Conservation (phyloP, 2,113 vertebrate species). For the Pimephales promelas region DNA sequence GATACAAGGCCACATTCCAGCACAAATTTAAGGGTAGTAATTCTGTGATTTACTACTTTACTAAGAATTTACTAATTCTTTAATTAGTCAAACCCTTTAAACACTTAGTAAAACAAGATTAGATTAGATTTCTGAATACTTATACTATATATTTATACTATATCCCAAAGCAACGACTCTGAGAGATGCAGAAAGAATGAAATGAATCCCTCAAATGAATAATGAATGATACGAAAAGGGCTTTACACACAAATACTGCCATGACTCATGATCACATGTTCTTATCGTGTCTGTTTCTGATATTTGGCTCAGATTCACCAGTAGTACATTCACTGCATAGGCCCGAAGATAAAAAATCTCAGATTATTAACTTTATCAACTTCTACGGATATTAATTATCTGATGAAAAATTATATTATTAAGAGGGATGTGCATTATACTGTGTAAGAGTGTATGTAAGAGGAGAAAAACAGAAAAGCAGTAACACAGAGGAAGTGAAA, state of each 20-base stretch:
- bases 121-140: no score
- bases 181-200: constrained; percentile 63
- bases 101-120: background rate
- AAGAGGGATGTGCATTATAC: background rate
- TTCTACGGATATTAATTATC: background rate
- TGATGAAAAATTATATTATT: background rate
- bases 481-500: background rate
- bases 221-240: constrained; percentile 57
- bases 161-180: constrained; percentile 55
- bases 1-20: background rate
- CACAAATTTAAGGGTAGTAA: background rate
- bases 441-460: background rate
- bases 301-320: constrained; percentile 15
- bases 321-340: background rate
- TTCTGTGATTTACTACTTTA: background rate
- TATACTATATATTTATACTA: no score
- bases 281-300: constrained; percentile 43
- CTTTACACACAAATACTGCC: constrained; percentile 44
- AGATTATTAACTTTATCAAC: background rate
- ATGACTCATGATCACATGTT: constrained; percentile 50
- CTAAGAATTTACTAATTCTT: no score
- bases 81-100: background rate
- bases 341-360: background rate
- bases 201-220: constrained; percentile 68
- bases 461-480: background rate